These are phyloP conservation scores for Mesembrinibis cayennensis DNA, from an alignment of 2,113 vertebrate species.

Conservation along the genomic window DNA sequence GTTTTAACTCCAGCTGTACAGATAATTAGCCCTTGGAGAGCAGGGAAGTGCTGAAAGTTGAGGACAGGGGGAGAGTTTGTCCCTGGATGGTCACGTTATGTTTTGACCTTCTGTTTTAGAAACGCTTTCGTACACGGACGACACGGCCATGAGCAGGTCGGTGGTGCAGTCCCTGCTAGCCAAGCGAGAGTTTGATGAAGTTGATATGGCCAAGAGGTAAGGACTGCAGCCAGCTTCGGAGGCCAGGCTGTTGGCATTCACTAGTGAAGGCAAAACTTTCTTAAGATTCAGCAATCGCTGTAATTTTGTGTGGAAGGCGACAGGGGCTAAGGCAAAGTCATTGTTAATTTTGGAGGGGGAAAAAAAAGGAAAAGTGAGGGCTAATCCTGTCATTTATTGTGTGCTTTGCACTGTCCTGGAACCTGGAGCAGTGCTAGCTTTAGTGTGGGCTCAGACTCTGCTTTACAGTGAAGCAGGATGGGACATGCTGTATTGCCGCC, in stretches of 20 bases:
- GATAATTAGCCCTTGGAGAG: not conserved
- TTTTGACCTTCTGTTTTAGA: slow-evolving; percentile 65
- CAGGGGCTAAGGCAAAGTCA: not conserved
- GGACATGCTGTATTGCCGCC: accelerated
- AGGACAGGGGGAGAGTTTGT: not conserved
- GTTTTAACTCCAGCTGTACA: not conserved
- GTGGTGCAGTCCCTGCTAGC: slow-evolving; percentile 90
- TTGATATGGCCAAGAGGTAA: slow-evolving; percentile 94
- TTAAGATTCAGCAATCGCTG: not conserved
- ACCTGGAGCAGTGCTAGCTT: accelerated
- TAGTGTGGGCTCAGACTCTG: not conserved
- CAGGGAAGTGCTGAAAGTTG: not conserved
- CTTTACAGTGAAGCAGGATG: not conserved
- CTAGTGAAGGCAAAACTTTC: not conserved
- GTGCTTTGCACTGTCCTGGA: not conserved
- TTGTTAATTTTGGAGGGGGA: not conserved
- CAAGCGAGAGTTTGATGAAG: slow-evolving; percentile 85
- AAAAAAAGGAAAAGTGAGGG: not conserved
- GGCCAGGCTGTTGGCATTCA: accelerated
- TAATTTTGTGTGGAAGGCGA: not conserved
- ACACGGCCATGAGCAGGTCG: slow-evolving; percentile 94
- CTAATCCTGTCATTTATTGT: not conserved
- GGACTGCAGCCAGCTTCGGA: not conserved
- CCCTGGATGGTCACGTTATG: not conserved
- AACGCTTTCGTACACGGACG: slow-evolving; percentile 89